Evolutionary conservation across 2,797 vertebrate genomes (phyloP), one percentile per base, ranked within the genome.

Genomic region (Pogoniulus pusillus): DNA sequence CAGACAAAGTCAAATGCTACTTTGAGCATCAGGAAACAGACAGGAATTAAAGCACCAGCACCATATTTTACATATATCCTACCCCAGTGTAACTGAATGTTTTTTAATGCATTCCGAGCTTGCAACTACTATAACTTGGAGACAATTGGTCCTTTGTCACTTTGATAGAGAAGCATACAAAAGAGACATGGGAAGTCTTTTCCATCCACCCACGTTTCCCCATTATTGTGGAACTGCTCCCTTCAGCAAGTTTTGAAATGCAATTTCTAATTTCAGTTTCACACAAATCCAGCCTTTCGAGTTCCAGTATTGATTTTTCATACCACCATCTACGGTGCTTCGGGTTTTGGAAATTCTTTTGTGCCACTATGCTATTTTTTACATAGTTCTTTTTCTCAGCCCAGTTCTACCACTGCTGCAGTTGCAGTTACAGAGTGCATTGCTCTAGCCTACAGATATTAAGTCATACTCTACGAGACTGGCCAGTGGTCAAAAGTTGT

Each of bases 171-270:
- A 78, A 63, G 64, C 53, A 90, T 19, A 76, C 60, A 75, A 87
- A 89, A 87, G 62, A 89, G 54, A 94, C 80, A 83, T 66, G 86
- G 68, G 94, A 92, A 93, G 78, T 35, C 81, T 95, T 90, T 95
- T 82, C 59, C 73, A 95, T 68, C 65, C 68, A 0, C 92, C 80
- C 81, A 93, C 81, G 6, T 89, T 79, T 85, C 70, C 68, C 84
- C 68, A 43, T 89, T 71, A 89, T 85, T 94, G 73, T 82, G 69
- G 1, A 1, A 68, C 76, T 93, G 47, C 32, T 94, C 82, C 82
- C 91, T 91, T 93, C 32, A 87, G 90, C 83, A 91, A 90, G 32
- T 87, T 90, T 84, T 87, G 74, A 91, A 95, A 88, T 43, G 77
- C 23, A 73, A 79, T 90, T 87, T 83, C 54, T 92, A 15, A 15